Evolutionary conservation across 2,888 invertebrate genomes (phyloP).

Genomic region (Coelopa pilipes): DNA sequence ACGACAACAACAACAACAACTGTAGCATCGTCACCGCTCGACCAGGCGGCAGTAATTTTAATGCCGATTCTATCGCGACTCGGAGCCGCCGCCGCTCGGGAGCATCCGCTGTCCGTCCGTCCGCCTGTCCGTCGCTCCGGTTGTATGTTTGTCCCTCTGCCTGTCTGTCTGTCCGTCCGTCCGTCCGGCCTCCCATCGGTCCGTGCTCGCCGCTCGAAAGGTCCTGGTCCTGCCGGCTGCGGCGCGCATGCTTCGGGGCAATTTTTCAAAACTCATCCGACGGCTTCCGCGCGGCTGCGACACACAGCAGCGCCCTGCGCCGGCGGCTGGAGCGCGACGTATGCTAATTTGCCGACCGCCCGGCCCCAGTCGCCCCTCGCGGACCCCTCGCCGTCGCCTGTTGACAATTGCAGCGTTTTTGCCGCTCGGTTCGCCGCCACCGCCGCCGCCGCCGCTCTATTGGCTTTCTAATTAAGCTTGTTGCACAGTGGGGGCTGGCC

Average conservation of each 20-base stretch:
- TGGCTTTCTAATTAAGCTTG: too few relatives aligned
- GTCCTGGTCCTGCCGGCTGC: conserved; percentile 9
- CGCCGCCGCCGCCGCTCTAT: background rate
- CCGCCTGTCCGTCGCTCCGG: too few relatives aligned
- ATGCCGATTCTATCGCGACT: conserved; percentile 55
- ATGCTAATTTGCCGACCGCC: conserved; percentile 31
- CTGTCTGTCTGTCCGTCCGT: background rate
- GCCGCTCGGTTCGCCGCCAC: background rate
- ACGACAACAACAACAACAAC: conserved; percentile 34
- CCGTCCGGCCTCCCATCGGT: too few relatives aligned
- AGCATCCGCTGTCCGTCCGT: too few relatives aligned
- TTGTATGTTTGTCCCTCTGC: background rate
- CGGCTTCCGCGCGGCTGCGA: background rate
- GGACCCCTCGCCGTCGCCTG: background rate
- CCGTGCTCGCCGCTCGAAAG: background rate
- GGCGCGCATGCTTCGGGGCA: conserved; percentile 35
- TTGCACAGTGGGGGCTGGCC: too few relatives aligned
- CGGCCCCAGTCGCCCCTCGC: background rate
- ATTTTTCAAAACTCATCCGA: conserved; percentile 34
- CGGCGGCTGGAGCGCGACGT: conserved; percentile 10
- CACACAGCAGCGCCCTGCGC: conserved; percentile 16
- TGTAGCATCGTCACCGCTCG: too few relatives aligned
- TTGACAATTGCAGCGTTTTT: background rate
- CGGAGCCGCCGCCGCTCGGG: conserved; percentile 48
- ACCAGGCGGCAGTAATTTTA: conserved; percentile 41